Percentiles rank a stretch among this genome's conserved stretches.
Conservation (phyloP, 1,140 invertebrate genomes). For the Danaus plexippus region DNA sequence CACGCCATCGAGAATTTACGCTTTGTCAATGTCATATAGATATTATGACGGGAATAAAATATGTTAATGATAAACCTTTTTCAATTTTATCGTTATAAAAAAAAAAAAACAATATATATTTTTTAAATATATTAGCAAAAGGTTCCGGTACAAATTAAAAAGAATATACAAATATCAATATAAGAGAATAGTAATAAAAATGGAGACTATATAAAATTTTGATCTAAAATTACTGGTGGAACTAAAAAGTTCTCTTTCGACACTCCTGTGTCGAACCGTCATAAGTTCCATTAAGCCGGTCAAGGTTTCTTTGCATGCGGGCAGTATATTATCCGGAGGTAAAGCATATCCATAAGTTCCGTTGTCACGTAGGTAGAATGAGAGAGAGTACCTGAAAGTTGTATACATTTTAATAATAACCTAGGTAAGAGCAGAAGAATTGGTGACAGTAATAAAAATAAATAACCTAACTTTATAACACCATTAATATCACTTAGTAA, state of each 20-base stretch:
- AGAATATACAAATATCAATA: too few species aligned
- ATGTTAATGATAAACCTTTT: too few species aligned
- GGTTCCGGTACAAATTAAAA: too few species aligned
- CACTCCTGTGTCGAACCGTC: constrained; percentile 31
- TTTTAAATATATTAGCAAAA: too few species aligned
- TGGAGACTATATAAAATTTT: too few species aligned
- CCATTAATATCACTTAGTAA: not conserved
- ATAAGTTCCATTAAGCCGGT: constrained; percentile 37
- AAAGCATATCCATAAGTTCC: constrained; percentile 84
- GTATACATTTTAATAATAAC: not conserved
- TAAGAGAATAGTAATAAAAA: too few species aligned
- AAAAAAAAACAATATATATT: too few species aligned
- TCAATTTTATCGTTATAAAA: too few species aligned
- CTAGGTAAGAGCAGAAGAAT: not conserved
- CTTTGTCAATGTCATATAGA: too few species aligned
- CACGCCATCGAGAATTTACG: too few species aligned
- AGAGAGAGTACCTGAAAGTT: constrained; percentile 64
- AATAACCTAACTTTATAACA: constrained; percentile 1
- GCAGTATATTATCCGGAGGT: constrained; percentile 80
- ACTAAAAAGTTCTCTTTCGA: constrained; percentile 28
- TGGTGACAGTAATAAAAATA: constrained; percentile 1
- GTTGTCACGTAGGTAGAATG: constrained; percentile 78
- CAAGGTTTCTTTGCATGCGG: constrained; percentile 76
- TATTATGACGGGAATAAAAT: too few species aligned
- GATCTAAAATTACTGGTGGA: not conserved